Percentiles rank a stretch among this genome's conserved stretches.
Evolutionary conservation across 2,797 vertebrate genomes (phyloP).

Genomic region (Sciurus carolinensis): DNA sequence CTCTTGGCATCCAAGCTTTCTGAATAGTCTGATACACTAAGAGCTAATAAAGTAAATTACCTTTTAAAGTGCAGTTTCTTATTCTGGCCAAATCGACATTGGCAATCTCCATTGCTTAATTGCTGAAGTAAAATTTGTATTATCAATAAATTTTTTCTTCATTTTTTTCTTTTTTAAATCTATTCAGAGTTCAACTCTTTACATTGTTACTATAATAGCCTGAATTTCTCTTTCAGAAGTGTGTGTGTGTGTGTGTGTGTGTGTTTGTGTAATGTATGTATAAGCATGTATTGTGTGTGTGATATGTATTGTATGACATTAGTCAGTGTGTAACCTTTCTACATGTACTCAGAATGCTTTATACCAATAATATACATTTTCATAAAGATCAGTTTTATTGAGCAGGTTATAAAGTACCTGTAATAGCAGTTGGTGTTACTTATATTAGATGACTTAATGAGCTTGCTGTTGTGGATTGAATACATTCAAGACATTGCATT

Average conservation of each 20-base stretch:
- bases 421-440: neutral
- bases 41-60: constrained; percentile 65
- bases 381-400: neutral
- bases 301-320: neutral
- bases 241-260: neutral
- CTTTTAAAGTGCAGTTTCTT: constrained; percentile 39
- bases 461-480: neutral
- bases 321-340: neutral
- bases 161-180: neutral
- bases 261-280: neutral
- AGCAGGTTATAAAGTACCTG: neutral
- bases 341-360: neutral
- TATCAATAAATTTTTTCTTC: constrained; percentile 33
- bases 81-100: constrained; percentile 16
- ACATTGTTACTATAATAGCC: neutral
- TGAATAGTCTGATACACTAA: neutral
- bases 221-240: neutral
- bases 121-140: constrained; percentile 36
- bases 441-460: neutral
- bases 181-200: constrained; percentile 1
- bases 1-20: constrained; percentile 29
- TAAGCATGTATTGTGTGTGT: neutral
- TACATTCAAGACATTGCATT: constrained; percentile 27
- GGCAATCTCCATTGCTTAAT: constrained; percentile 40
- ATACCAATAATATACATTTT: neutral